phyloP scores from a whole-genome alignment of 2,113 vertebrate species.

The Oreochromis tanganicae region DNA sequence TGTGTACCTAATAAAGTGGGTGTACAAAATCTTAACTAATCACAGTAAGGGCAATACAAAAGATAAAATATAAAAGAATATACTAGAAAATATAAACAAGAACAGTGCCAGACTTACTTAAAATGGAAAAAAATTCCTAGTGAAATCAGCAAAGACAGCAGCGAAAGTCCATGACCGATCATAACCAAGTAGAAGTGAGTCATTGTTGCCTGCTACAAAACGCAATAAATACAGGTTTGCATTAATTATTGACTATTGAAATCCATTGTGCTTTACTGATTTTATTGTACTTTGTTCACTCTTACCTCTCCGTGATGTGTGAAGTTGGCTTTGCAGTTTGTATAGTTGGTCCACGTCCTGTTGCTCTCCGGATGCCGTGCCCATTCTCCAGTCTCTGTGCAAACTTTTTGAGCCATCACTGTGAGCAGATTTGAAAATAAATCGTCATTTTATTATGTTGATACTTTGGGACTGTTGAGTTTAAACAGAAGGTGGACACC shows the following conservation, averaged over 20 bases:
- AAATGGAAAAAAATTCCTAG: conserved; percentile 95
- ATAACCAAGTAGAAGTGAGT: conserved; percentile 91
- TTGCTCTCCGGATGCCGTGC: conserved; percentile 88
- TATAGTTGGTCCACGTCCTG: conserved; percentile 92
- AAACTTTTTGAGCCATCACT: conserved; percentile 90
- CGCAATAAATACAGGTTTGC: background rate
- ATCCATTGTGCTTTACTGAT: background rate
- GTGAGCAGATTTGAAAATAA: background rate
- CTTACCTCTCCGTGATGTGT: conserved; percentile 76
- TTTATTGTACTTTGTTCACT: background rate
- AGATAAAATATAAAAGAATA: background rate
- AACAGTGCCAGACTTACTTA: conserved; percentile 78
- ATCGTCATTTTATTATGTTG: background rate
- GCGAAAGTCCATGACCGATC: conserved; percentile 90
- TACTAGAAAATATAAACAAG: background rate
- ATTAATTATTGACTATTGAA: background rate
- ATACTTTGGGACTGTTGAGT: background rate
- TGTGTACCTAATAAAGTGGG: background rate
- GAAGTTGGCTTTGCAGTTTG: conserved; percentile 71
- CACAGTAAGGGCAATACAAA: background rate
- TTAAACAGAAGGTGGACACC: background rate
- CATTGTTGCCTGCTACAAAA: conserved; percentile 77
- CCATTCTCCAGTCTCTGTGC: conserved; percentile 84
- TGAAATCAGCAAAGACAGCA: conserved; percentile 86
- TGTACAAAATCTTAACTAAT: background rate